Evolutionary conservation across 37 sponge, comb jelly and placozoan species (phyloP).

Genomic region (Agelas oroides): DNA sequence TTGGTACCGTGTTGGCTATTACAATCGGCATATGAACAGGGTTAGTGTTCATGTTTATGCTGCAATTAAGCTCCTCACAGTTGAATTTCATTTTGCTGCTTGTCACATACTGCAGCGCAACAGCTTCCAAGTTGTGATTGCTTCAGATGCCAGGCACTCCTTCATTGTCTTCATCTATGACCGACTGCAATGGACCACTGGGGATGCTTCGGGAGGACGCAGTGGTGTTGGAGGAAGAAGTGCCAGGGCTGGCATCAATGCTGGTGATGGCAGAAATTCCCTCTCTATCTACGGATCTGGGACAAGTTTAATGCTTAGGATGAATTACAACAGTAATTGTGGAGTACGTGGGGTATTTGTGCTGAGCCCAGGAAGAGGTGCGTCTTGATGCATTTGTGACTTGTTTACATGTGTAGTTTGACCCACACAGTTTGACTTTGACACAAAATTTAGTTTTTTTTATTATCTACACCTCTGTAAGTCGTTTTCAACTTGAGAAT

Average conservation of each 20-base stretch:
- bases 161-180: constrained; percentile 16
- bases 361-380: constrained; percentile 13
- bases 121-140: constrained; percentile 20
- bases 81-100: neutral
- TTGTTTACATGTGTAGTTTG: neutral
- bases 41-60: too few relatives aligned
- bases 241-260: constrained; percentile 19
- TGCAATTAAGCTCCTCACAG: neutral
- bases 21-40: neutral
- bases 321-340: constrained; percentile 7
- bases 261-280: constrained; percentile 30
- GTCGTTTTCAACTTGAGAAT: too few relatives aligned
- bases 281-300: constrained; percentile 12
- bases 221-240: neutral
- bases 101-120: neutral
- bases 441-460: too few relatives aligned
- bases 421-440: too few relatives aligned
- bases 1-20: constrained; percentile 23
- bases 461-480: too few relatives aligned
- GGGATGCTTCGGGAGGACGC: constrained; percentile 8
- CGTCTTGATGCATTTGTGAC: neutral
- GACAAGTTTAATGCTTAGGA: neutral
- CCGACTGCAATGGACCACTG: constrained; percentile 26
- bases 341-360: neutral
- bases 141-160: neutral